Evolutionary conservation across 2,797 vertebrate species (phyloP), one percentile per base, ranked within the genome.

Genomic region (Hypotaenidia okinawae): DNA sequence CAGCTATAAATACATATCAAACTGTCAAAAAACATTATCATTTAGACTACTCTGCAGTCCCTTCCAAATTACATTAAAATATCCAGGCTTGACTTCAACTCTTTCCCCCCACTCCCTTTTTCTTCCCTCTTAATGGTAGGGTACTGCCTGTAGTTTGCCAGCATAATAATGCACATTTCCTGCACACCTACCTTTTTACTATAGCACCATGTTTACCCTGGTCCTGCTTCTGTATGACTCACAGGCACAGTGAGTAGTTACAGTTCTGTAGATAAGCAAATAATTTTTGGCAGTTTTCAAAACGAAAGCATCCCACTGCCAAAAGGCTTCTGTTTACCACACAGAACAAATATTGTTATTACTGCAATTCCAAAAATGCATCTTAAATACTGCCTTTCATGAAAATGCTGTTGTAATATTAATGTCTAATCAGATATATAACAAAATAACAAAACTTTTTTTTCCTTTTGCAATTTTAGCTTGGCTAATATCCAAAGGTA

Each of bases 21-120:
- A 98, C 97, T 98, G 98, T 98, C 98, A 98, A 97, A 98, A 97
- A 90, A 96, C 96, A 98, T 98, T 98, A 98, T 97, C 96, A 98
- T 98, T 98, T 98, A 98, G 97, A 98, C 97, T 98, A 97, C 94
- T 98, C 91, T 75, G 66, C 87, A 97, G 97, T 97, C 84, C 93
- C 84, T 90, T 96, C 95, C 84, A 77, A 93, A 97, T 97, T 96
- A 81, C 93, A 94, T 96, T 96, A 95, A 81, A 87, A 94, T 96
- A 93, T 76, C 86, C 58, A 59, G 83, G 80, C 32, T 94, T 95
- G 89, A 86, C 72, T 94, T 81, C 57, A 85, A 49, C 67, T 93
- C 18, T 81, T 59, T 59, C 33, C 32, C 11, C 55, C 15, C 23
- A 37, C 35, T 52, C 52, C 16, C 33, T 28, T 27, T 91, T 88